These are phyloP conservation scores for Etheostoma perlongum DNA, from an alignment of 2,797 vertebrate genomes.

Conservation along the genomic window DNA sequence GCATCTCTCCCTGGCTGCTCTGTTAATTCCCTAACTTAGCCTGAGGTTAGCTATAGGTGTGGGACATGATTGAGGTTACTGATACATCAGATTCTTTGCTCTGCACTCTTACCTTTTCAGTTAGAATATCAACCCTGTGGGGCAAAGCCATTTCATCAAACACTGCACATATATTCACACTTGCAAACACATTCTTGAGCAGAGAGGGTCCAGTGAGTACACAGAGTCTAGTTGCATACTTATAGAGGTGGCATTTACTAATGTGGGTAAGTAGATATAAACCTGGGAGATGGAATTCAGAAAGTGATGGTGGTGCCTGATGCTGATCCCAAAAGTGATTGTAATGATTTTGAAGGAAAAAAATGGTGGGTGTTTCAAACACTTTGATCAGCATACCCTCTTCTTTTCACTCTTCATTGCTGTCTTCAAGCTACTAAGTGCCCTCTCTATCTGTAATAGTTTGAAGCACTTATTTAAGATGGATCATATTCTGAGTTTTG, in stretches of 20 bases:
- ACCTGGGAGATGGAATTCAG: constrained; percentile 50
- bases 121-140: constrained; percentile 62
- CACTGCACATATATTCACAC: constrained; percentile 26
- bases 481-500: constrained; percentile 18
- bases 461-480: constrained; percentile 21
- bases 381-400: constrained; percentile 9
- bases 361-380: constrained; percentile 45
- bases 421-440: constrained; percentile 29
- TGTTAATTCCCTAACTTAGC: constrained; percentile 67
- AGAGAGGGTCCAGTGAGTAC: constrained; percentile 30
- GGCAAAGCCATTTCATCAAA: constrained; percentile 59
- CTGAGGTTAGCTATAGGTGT: constrained; percentile 68
- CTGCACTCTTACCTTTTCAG: constrained; percentile 32
- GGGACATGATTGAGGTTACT: constrained; percentile 72
- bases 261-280: constrained; percentile 63
- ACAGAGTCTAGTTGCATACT: constrained; percentile 31
- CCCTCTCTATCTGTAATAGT: constrained; percentile 17
- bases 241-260: constrained; percentile 75
- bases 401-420: constrained; percentile 41
- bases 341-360: constrained; percentile 53
- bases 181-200: constrained; percentile 32
- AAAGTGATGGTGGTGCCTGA: constrained; percentile 33
- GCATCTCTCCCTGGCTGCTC: constrained; percentile 56
- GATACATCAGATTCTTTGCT: constrained; percentile 55
- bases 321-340: constrained; percentile 53